Percentiles rank a stretch among this genome's conserved stretches.
Evolutionary conservation across 2,888 invertebrate genomes (phyloP).

Genomic region (Taenaris catops): DNA sequence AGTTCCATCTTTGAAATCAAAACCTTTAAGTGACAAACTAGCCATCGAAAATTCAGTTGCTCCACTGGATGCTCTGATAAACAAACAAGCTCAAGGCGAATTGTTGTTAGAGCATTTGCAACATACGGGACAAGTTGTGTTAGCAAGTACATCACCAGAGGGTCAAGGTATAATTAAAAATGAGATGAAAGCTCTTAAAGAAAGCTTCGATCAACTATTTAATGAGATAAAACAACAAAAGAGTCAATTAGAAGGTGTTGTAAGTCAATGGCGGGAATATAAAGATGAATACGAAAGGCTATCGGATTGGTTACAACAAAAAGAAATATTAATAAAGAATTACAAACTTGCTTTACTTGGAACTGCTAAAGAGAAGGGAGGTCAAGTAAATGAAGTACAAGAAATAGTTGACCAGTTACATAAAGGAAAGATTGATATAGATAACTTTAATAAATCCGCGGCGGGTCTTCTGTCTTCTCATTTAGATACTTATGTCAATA

Average conservation of each 20-base stretch:
- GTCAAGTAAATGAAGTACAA: conserved; percentile 90
- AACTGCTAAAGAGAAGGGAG: conserved; percentile 89
- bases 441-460: conserved; percentile 90
- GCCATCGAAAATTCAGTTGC: conserved; percentile 94
- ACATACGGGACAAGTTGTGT: conserved; percentile 92
- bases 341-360: conserved; percentile 91
- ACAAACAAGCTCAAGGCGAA: conserved; percentile 95
- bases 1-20: conserved; percentile 91
- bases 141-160: conserved; percentile 89
- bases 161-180: conserved; percentile 90
- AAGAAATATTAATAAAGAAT: conserved; percentile 93
- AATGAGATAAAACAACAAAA: conserved; percentile 93
- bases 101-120: conserved; percentile 91
- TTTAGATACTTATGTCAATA: conserved; percentile 92
- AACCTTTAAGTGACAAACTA: conserved; percentile 90
- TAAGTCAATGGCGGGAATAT: conserved; percentile 92
- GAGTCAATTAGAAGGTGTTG: conserved; percentile 88
- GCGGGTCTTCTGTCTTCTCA: conserved; percentile 89
- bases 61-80: conserved; percentile 91
- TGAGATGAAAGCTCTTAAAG: conserved; percentile 91
- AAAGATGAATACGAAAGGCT: conserved; percentile 95
- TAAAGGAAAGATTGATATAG: conserved; percentile 90
- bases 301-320: conserved; percentile 95
- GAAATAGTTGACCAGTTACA: conserved; percentile 86
- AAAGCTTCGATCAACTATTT: conserved; percentile 91